These are phyloP conservation scores for Neodiprion fabricii DNA, from an alignment of 1,140 invertebrate species.

Conservation along the genomic window DNA sequence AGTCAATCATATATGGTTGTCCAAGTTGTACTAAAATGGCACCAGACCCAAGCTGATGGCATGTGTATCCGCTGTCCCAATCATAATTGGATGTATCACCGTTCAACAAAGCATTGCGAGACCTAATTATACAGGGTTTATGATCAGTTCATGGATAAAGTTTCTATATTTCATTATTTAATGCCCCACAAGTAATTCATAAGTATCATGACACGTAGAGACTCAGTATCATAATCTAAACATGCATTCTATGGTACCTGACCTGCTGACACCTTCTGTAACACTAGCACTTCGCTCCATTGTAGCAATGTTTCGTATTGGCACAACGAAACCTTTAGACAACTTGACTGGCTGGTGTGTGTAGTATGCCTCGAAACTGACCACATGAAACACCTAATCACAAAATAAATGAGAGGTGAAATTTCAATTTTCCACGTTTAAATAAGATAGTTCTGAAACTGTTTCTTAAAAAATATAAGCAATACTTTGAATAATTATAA, in stretches of 20 bases:
- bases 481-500: conserved; percentile 16
- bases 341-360: conserved; percentile 78
- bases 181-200: background rate
- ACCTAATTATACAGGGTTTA: conserved; percentile 61
- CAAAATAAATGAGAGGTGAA: conserved; percentile 11
- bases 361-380: conserved; percentile 89
- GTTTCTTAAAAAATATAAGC: conserved; percentile 11
- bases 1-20: conserved; percentile 93
- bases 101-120: conserved; percentile 94
- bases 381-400: conserved; percentile 87
- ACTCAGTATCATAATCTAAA: conserved; percentile 15
- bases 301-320: conserved; percentile 91
- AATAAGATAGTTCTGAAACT: conserved; percentile 15
- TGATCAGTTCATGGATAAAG: background rate
- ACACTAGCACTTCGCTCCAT: conserved; percentile 88
- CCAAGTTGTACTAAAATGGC: conserved; percentile 94
- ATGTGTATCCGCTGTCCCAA: conserved; percentile 98
- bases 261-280: conserved; percentile 87
- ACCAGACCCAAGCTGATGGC: conserved; percentile 96
- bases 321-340: conserved; percentile 81
- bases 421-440: conserved; percentile 21
- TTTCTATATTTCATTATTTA: background rate
- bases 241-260: conserved; percentile 20
- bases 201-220: conserved; percentile 19
- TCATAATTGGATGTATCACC: conserved; percentile 94